These are phyloP conservation scores for Syngnathus acus DNA, from an alignment of 2,797 vertebrate species.

Conservation along the genomic window DNA sequence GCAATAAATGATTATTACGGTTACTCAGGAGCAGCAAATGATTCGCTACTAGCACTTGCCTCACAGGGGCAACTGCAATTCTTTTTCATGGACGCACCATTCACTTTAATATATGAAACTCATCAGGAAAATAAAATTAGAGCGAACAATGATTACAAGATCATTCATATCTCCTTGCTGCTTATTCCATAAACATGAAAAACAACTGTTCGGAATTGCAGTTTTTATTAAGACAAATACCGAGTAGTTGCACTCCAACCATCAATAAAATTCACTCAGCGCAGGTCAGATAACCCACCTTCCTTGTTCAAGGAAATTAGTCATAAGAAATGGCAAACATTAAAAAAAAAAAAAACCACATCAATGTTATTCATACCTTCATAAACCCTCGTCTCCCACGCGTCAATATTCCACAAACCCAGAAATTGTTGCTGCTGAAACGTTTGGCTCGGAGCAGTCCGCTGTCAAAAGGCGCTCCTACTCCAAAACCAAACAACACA, in stretches of 20 bases:
- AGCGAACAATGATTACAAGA: slow-evolving; percentile 31
- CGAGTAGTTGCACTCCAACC: neutral
- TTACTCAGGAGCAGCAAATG: slow-evolving; percentile 33
- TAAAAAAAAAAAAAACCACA: neutral
- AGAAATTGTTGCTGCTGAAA: slow-evolving; percentile 27
- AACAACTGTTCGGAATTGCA: neutral
- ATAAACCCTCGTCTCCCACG: slow-evolving; percentile 36
- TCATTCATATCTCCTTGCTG: slow-evolving; percentile 36
- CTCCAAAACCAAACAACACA: slow-evolving; percentile 47
- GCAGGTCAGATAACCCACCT: neutral
- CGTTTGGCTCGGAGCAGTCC: slow-evolving; percentile 43
- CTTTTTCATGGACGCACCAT: slow-evolving; percentile 7
- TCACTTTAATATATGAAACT: slow-evolving; percentile 4
- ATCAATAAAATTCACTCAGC: neutral
- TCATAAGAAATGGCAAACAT: neutral
- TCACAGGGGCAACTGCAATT: slow-evolving; percentile 31
- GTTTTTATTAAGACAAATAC: neutral
- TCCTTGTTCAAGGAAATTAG: neutral
- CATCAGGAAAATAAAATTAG: slow-evolving; percentile 15
- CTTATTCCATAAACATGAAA: slow-evolving; percentile 27
- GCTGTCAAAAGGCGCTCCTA: slow-evolving; percentile 44
- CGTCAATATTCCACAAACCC: slow-evolving; percentile 42
- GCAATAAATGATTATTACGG: slow-evolving; percentile 19
- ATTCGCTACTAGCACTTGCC: slow-evolving; percentile 51
- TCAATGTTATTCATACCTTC: slow-evolving; percentile 51